Evolutionary conservation across 2,888 invertebrate species (phyloP), one percentile per base, ranked within the genome.

Genomic region (Pseudococcus viburni): DNA sequence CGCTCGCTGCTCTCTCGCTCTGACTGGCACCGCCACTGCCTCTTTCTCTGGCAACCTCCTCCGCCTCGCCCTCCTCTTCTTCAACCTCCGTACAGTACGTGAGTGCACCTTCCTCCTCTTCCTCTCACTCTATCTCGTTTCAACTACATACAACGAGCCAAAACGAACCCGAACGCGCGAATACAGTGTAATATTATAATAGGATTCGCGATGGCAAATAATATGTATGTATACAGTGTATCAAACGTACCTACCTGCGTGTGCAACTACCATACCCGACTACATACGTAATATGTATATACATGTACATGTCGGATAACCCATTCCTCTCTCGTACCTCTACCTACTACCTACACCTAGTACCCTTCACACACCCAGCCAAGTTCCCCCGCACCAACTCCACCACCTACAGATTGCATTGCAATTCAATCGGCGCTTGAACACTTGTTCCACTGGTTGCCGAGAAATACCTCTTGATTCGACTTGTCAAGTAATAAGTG

Each of bases 141-240:
- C 19, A 39, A 46, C 83, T 26, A n/a, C 42, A 80, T 33, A 22
- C 80, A n/a, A 77, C 83, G 42, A 42, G 83, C 46, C 83, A 19
- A n/a, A n/a, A 80, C 80, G 17, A 22, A 22, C 80, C n/a, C 68
- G 68, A 26, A 26, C 26, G 68, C 68, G 68, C 68, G 22, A 68
- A 68, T 68, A 68, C 68, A 68, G 22, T 68, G 68, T 68, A 68
- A 68, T 68, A 68, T 68, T 68, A 68, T 68, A 68, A 68, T 68
- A 68, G 68, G 68, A 68, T 68, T 68, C 68, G 68, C 68, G 68
- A 68, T 68, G 26, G 68, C 68, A 68, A 68, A 68, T 68, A 68
- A 68, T 68, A 22, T 68, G 26, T 68, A 68, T 68, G 68, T 68
- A 68, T 11, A 22, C 26, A 68, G 68, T 55, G 68, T 68, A 68